Conservation (phyloP, 2,888 invertebrate genomes). For the Agrotis exclamationis region DNA sequence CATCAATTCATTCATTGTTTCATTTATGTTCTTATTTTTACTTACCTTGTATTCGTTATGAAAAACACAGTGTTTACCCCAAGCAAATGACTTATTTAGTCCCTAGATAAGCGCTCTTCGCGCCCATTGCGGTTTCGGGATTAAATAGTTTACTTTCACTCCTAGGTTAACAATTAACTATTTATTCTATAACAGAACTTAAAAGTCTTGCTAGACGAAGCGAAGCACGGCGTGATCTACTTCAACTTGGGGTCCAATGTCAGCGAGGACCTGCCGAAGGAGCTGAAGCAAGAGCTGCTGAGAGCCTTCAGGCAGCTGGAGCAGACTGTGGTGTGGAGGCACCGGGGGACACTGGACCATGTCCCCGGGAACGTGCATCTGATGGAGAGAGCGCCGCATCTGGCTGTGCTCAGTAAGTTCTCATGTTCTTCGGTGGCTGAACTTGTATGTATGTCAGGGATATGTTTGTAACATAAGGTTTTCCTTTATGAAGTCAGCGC, state of each 20-base stretch:
- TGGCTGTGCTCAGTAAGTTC: conserved; percentile 77
- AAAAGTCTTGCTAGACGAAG: conserved; percentile 77
- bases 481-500: too few species aligned
- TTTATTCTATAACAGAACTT: conserved; percentile 71
- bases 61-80: too few species aligned
- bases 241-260: conserved; percentile 84
- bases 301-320: conserved; percentile 81
- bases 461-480: too few species aligned
- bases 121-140: too few species aligned
- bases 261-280: conserved; percentile 74
- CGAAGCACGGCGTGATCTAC: conserved; percentile 83
- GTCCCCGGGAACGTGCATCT: conserved; percentile 82
- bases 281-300: conserved; percentile 73
- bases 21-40: too few species aligned
- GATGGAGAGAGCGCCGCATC: conserved; percentile 78
- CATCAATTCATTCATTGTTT: too few species aligned
- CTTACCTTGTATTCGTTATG: too few species aligned
- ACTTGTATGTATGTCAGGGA: too few species aligned
- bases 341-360: conserved; percentile 68
- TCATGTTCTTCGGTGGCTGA: neutral
- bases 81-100: too few species aligned
- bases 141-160: too few species aligned
- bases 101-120: too few species aligned
- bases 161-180: too few species aligned
- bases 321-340: conserved; percentile 85